phyloP scores from a whole-genome alignment of 2,888 invertebrate species.

The Drosophila antonietae region DNA sequence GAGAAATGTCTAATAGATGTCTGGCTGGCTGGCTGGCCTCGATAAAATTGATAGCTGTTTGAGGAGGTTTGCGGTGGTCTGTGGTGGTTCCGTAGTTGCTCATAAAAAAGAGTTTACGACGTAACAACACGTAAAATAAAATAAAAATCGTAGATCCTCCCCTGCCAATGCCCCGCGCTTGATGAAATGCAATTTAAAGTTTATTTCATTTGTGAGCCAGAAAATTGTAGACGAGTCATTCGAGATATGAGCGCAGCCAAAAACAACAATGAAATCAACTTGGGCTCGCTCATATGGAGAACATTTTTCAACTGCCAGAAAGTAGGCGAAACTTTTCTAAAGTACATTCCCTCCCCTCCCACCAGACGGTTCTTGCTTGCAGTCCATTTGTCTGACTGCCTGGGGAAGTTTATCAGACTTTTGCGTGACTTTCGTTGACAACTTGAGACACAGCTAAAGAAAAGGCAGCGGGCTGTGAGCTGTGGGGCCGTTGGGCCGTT shows the following conservation, averaged over 20 bases:
- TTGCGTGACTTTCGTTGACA: conserved; percentile 77
- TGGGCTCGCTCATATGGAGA: conserved; percentile 35
- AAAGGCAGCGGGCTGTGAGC: background rate
- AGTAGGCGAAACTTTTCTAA: conserved; percentile 52
- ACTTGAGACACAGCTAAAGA: conserved; percentile 51
- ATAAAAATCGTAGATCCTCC: conserved; percentile 4
- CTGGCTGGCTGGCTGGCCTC: conserved; percentile 46
- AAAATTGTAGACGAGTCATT: conserved; percentile 64
- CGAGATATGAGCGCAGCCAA: conserved; percentile 42
- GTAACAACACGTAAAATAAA: conserved; percentile 38
- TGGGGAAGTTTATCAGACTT: conserved; percentile 78
- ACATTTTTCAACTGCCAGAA: conserved; percentile 33
- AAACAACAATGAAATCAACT: conserved; percentile 34
- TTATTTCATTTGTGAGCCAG: conserved; percentile 49
- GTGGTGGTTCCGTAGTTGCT: background rate
- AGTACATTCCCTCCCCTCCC: background rate
- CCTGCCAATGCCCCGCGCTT: background rate
- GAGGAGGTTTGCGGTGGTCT: background rate
- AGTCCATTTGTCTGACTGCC: conserved; percentile 69
- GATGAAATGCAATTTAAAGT: conserved; percentile 69
- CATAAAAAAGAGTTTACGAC: conserved; percentile 65
- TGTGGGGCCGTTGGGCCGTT: too few relatives aligned
- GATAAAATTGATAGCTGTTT: conserved; percentile 62
- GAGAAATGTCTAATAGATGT: conserved; percentile 39
- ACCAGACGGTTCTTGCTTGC: background rate